Conservation (phyloP, 2,113 vertebrate species). For the Montifringilla adamsi region DNA sequence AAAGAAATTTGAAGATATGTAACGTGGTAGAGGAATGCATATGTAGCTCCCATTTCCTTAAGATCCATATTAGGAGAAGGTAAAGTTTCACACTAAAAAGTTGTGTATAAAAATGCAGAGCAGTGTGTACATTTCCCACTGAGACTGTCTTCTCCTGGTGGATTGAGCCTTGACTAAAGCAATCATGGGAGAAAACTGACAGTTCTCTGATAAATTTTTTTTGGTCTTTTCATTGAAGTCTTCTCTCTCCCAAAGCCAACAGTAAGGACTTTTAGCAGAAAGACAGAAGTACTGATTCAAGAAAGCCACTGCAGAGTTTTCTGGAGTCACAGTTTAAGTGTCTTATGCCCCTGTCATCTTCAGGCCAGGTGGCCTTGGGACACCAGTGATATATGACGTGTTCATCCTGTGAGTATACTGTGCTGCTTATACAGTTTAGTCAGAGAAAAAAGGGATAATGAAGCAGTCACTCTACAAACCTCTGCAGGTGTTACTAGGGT, state of each 20-base stretch:
- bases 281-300: neutral
- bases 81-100: neutral
- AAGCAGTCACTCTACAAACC: neutral
- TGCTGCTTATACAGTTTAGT: neutral
- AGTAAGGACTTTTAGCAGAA: neutral
- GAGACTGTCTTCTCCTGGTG: neutral
- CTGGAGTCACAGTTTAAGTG: neutral
- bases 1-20: neutral
- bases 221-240: neutral
- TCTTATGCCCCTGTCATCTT: neutral
- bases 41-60: neutral
- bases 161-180: neutral
- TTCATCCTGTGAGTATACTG: neutral
- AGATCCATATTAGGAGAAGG: neutral
- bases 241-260: neutral
- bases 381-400: neutral
- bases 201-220: neutral
- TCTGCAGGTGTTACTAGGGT: neutral
- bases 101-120: neutral
- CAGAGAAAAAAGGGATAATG: neutral
- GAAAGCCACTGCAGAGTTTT: neutral
- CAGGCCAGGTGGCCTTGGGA: neutral
- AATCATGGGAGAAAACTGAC: neutral
- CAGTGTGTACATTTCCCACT: neutral
- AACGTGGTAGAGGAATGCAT: neutral